Base-by-base conservation (phyloP, 2,888 invertebrate genomes). In the Pogonocherus hispidulus region DNA sequence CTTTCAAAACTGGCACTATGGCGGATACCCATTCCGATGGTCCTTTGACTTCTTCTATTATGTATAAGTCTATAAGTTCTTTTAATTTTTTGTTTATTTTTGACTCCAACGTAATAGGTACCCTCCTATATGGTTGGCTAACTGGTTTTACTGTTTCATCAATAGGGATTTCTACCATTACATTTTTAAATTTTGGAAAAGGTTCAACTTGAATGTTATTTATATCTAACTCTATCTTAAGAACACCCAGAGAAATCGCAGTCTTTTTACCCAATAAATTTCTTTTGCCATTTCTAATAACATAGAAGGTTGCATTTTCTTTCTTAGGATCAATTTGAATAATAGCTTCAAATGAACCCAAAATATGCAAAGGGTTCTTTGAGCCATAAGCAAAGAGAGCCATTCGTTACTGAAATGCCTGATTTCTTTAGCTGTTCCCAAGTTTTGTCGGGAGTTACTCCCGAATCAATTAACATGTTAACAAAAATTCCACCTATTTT, bases 51-150 rank as follows among this genome's bases (percentile, higher is more conserved):
- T 67, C 65, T 67, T 80, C 79, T 2, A 80, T 76, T 4, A 79
- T 78, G 52, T 77, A 78, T 16, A 22, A 19, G 4, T 71, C 62
- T 9, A 78, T 6, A 9, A 79, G 59, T 46, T 77, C 67, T n/a
- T 75, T 19, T 6, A 81, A 56, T 54, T 74, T 72, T 18, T 67
- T 56, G 14, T 76, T 59, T 19, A 78, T 49, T 63, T 70, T 70
- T 6, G 69, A 63, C 51, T 76, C 69, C 27, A 83, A 57, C 3
- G 81, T 76, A 35, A 79, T 74, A 8, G 83, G 83, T 11, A 82
- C 60, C 37, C 81, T 64, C 20, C 81, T 66, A 62, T 78, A 67
- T 49, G 80, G 80, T 70, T 82, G 82, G 16, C 67, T 67, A 32
- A 82, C 75, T 19, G 83, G 81, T 35, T 70, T 76, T 3, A 76